Conservation (phyloP, 2,113 vertebrate species). For the Brevimyrus niger region DNA sequence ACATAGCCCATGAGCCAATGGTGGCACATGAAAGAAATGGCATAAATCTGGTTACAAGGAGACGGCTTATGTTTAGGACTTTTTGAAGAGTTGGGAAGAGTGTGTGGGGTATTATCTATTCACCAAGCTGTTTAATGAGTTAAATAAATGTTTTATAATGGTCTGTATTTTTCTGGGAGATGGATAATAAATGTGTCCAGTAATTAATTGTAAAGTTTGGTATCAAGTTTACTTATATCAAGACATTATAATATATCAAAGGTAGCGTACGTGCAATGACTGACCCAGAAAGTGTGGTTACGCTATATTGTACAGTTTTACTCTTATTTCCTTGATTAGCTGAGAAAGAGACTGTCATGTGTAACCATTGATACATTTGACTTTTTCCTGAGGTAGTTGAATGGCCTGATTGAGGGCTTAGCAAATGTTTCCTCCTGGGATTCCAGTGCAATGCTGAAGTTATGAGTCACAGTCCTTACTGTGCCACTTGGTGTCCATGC, state of each 20-base stretch:
- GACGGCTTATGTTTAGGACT: neutral
- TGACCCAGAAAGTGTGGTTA: neutral
- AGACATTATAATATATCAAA: neutral
- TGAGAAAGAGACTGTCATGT: neutral
- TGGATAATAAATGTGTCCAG: neutral
- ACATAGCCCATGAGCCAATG: neutral
- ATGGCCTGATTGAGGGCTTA: neutral
- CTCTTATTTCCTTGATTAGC: neutral
- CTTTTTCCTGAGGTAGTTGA: neutral
- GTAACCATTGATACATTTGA: neutral
- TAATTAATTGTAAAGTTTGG: neutral
- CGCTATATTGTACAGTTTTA: neutral
- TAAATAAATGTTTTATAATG: neutral
- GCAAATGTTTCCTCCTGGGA: neutral
- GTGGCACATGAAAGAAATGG: neutral
- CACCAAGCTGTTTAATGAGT: neutral
- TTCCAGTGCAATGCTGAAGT: neutral
- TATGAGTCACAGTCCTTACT: neutral
- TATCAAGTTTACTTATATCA: neutral
- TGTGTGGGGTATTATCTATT: neutral
- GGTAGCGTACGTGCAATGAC: neutral
- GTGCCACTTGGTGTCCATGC: neutral
- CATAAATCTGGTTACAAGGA: neutral
- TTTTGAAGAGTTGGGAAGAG: neutral
- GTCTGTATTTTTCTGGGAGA: neutral